Evolutionary conservation across 1,140 invertebrate genomes (phyloP).

Genomic region (Pseudomyrmex flavicornis): DNA sequence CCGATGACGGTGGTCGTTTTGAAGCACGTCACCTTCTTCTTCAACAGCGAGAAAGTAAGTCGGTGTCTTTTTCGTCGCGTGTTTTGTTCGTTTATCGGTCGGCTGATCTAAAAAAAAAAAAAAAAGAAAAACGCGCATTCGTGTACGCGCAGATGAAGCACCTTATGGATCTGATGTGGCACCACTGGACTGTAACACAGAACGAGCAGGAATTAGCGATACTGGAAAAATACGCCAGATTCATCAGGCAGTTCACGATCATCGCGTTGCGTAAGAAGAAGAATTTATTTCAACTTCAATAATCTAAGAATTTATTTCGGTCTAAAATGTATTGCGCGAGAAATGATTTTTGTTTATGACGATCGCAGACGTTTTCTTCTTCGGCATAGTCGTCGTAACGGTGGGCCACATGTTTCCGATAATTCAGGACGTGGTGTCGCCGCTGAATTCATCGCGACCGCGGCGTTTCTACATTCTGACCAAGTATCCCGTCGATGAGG

Average conservation of each 20-base stretch:
- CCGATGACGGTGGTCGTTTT: background rate
- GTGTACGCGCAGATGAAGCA: conserved; percentile 5
- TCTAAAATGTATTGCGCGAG: background rate
- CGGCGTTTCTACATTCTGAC: conserved; percentile 14
- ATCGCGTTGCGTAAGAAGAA: background rate
- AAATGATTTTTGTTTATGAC: background rate
- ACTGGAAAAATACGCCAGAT: conserved; percentile 13
- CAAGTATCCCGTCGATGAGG: conserved; percentile 20
- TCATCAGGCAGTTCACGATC: background rate
- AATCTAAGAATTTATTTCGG: background rate
- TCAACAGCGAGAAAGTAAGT: conserved; percentile 8
- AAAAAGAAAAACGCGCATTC: background rate
- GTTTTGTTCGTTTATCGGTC: background rate
- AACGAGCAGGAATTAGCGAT: conserved; percentile 25
- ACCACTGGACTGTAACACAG: conserved; percentile 10
- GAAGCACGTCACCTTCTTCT: conserved; percentile 21
- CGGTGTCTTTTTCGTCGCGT: background rate
- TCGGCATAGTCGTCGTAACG: background rate
- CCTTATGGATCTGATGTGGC: conserved; percentile 19
- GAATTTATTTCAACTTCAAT: background rate
- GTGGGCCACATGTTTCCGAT: background rate
- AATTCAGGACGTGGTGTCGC: conserved; percentile 3
- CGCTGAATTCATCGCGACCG: conserved; percentile 31
- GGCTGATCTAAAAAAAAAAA: background rate
- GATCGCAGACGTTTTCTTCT: background rate